Percentiles rank a stretch among this genome's conserved stretches.
phyloP scores from a whole-genome alignment of 1,140 invertebrate genomes.

The Nebria ingens region DNA sequence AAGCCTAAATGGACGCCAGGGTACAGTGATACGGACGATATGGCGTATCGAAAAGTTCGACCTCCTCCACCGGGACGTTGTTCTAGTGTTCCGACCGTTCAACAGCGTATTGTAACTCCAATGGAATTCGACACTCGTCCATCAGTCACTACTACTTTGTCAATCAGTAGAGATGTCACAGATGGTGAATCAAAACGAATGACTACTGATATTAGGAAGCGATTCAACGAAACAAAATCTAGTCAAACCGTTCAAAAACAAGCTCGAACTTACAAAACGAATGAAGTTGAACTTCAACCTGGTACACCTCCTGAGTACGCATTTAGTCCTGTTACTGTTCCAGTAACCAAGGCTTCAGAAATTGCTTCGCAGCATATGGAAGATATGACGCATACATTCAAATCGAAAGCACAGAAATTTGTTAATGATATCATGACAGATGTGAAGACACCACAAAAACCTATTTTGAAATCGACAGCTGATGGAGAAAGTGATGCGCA shows the following conservation, averaged over 20 bases:
- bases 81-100: conserved; percentile 36
- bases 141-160: conserved; percentile 32
- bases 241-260: conserved; percentile 31
- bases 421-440: conserved; percentile 53
- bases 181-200: conserved; percentile 21
- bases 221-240: conserved; percentile 21
- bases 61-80: conserved; percentile 37
- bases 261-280: conserved; percentile 22
- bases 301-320: conserved; percentile 50
- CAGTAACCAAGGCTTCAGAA: conserved; percentile 37
- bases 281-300: conserved; percentile 35
- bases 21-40: conserved; percentile 44
- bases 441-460: conserved; percentile 38
- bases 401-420: conserved; percentile 58
- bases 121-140: conserved; percentile 50
- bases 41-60: conserved; percentile 48
- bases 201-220: conserved; percentile 16
- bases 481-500: conserved; percentile 45
- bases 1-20: conserved; percentile 49
- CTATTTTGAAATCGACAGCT: conserved; percentile 40
- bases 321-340: conserved; percentile 37
- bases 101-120: conserved; percentile 42
- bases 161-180: conserved; percentile 19
- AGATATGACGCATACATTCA: conserved; percentile 58
- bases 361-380: conserved; percentile 49